Evolutionary conservation across 2,888 invertebrate genomes (phyloP), one percentile per base, ranked within the genome.

Genomic region (Polylopha cassiicola): DNA sequence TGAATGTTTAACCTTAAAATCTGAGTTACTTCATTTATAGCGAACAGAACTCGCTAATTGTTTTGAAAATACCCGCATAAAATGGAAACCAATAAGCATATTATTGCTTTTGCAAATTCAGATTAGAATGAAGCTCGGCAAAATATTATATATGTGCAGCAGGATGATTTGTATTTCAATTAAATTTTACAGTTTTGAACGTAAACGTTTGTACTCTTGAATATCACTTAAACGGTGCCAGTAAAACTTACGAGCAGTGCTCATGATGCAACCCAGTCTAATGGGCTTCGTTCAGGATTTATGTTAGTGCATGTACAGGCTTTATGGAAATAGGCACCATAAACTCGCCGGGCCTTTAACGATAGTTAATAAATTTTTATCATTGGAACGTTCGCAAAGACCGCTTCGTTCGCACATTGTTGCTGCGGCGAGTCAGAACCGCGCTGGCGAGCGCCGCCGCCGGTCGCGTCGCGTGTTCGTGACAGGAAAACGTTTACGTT

Each of bases 231-330:
- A 65, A 57, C 50, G 50, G 50, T 46, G 61, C 53, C 50, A 55
- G 62, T 65, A 61, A 65, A 65, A 64, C 58, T 48, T 45, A 43
- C 50, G 51, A 60, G 53, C 55, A 46, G 51, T 48, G 55, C 53
- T 52, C 53, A 49, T 34, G 39, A 62, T 68, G 66, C 67, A 58
- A 89, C 90, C 86, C 87, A 89, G 86, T 86, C 87, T 87, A 88
- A 88, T 88, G 75, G 66, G 71, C 70, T 66, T 61, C 61, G 50
- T 58, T 49, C 58, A 54, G 65, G 65, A 74, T 77, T 80, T 75
- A 76, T 75, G 74, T 70, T 55, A 65, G 73, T 58, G 67, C 69
- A 67, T 65, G 65, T 61, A 62, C 62, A 51, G 62, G 64, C 64
- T 77, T 73, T 78, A 74, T 72, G 74, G 61, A 74, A 69, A 71